Percentiles rank a stretch among this genome's conserved stretches.
These are phyloP conservation scores for Lepeophtheirus salmonis DNA, from an alignment of 1,140 invertebrate species.

Conservation along the genomic window DNA sequence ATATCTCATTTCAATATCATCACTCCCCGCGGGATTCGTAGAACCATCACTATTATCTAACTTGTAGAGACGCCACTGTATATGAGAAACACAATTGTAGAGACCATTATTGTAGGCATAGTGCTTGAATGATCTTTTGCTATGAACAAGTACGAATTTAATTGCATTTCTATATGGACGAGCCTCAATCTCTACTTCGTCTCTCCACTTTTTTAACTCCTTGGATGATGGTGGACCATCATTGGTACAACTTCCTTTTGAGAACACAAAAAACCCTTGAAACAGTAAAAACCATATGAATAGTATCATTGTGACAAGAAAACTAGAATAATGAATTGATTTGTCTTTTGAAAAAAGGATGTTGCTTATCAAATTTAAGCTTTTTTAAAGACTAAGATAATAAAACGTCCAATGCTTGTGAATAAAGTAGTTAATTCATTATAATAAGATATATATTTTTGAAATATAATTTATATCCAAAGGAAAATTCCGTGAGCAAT, in stretches of 20 bases:
- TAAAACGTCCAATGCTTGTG: background rate
- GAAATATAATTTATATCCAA: too few relatives aligned
- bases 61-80: background rate
- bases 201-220: background rate
- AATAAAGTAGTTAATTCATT: too few relatives aligned
- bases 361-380: background rate
- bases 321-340: background rate
- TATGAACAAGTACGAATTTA: background rate
- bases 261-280: background rate
- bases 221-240: background rate
- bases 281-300: background rate
- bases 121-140: background rate
- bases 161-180: too few relatives aligned
- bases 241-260: background rate
- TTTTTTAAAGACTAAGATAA: background rate
- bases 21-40: background rate
- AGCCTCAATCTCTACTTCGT: too few relatives aligned
- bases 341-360: too few relatives aligned
- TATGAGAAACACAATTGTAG: background rate
- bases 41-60: background rate
- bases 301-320: background rate
- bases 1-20: background rate
- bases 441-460: too few relatives aligned
- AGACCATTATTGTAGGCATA: background rate
- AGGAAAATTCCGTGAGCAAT: too few relatives aligned